These are phyloP conservation scores for Noctua pronuba DNA, from an alignment of 2,888 invertebrate species.

Conservation along the genomic window DNA sequence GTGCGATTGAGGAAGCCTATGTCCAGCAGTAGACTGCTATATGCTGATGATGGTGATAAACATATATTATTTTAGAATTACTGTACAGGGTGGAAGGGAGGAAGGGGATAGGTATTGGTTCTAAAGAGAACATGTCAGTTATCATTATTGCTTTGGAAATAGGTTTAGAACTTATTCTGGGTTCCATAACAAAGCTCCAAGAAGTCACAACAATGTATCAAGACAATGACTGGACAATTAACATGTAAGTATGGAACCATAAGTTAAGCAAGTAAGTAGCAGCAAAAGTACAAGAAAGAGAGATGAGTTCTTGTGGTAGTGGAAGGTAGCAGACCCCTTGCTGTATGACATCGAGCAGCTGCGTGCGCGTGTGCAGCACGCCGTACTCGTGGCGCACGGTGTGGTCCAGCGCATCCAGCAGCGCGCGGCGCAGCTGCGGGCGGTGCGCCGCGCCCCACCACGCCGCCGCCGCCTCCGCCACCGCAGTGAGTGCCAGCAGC, in stretches of 20 bases:
- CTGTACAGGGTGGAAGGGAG: too few species aligned
- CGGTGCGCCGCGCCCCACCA: slow-evolving; percentile 87
- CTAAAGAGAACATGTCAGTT: background rate
- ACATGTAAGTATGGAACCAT: background rate
- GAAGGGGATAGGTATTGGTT: too few species aligned
- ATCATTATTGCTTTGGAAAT: background rate
- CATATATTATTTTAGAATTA: too few species aligned
- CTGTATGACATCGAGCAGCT: slow-evolving; percentile 83
- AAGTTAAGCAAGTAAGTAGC: background rate
- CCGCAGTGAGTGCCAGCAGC: slow-evolving; percentile 82
- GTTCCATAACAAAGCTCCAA: background rate
- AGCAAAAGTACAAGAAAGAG: too few species aligned
- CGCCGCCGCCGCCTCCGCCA: slow-evolving; percentile 84
- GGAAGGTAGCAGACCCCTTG: slow-evolving; percentile 75
- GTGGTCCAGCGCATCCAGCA: slow-evolving; percentile 76
- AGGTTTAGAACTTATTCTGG: background rate
- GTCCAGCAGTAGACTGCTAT: too few species aligned
- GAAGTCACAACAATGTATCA: background rate
- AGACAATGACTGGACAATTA: background rate
- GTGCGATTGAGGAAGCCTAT: too few species aligned
- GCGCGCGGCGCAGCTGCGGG: slow-evolving; percentile 78
- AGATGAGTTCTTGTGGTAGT: too few species aligned
- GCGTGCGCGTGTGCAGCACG: slow-evolving; percentile 77
- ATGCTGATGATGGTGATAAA: too few species aligned
- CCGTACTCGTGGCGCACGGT: slow-evolving; percentile 82